Evolutionary conservation across 2,797 vertebrate species (phyloP).

Genomic region (Psittacula echo): DNA sequence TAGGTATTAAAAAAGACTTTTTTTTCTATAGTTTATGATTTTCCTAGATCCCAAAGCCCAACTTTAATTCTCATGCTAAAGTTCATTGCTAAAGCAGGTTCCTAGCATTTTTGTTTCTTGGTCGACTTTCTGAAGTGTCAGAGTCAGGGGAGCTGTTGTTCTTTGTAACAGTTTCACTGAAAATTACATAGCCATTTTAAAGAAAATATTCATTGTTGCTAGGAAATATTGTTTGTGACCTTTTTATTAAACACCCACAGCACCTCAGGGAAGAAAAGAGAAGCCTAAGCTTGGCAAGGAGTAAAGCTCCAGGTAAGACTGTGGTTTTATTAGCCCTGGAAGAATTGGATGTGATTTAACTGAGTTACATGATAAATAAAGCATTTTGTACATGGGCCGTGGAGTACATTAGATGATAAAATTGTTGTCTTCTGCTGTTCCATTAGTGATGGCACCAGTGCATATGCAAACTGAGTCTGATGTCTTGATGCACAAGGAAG

Average conservation of each 20-base stretch:
- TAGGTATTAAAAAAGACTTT: neutral
- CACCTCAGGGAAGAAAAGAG: constrained; percentile 24
- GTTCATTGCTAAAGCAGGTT: neutral
- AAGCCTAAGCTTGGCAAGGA: constrained; percentile 27
- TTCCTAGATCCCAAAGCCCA: neutral
- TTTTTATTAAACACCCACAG: constrained; percentile 35
- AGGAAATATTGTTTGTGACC: constrained; percentile 47
- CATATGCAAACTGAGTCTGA: neutral
- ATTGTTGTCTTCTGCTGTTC: neutral
- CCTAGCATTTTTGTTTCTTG: neutral
- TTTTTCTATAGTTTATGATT: neutral
- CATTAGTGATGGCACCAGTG: neutral
- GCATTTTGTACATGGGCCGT: neutral
- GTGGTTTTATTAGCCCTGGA: neutral
- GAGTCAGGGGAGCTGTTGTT: neutral
- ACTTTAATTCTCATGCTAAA: neutral
- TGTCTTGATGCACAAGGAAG: neutral
- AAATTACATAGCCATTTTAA: constrained; percentile 17
- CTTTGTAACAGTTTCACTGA: neutral
- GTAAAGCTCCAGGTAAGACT: constrained; percentile 25
- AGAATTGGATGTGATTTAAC: constrained; percentile 17
- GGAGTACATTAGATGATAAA: neutral
- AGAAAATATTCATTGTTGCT: constrained; percentile 45
- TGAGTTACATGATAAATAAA: constrained; percentile 7
- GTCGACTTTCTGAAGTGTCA: neutral